phyloP scores from a whole-genome alignment of 2,888 invertebrate genomes.

The Drosophila suboccidentalis region DNA sequence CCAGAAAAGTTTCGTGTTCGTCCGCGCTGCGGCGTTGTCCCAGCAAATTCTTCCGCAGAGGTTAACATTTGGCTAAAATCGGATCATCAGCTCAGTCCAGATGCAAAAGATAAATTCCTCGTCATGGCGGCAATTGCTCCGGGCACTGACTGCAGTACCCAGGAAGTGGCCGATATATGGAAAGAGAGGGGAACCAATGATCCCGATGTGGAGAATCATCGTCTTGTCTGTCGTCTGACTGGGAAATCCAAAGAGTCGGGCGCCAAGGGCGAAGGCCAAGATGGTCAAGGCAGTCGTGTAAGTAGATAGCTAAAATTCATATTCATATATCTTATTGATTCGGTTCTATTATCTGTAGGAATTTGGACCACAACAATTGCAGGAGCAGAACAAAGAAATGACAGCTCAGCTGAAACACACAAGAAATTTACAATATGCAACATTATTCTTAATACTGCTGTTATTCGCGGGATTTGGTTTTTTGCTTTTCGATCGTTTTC shows the following conservation, averaged over 20 bases:
- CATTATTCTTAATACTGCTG: constrained; percentile 86
- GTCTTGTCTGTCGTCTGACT: constrained; percentile 87
- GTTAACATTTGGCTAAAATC: constrained; percentile 92
- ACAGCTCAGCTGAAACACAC: constrained; percentile 86
- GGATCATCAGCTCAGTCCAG: constrained; percentile 89
- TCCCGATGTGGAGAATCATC: constrained; percentile 89
- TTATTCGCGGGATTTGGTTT: constrained; percentile 85
- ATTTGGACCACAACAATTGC: constrained; percentile 77
- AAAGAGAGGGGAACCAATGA: constrained; percentile 88
- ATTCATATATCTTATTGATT: background rate
- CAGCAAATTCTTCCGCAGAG: constrained; percentile 85
- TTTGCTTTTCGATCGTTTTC: constrained; percentile 84
- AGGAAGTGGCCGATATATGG: constrained; percentile 91
- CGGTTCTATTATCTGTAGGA: background rate
- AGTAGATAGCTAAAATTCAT: background rate
- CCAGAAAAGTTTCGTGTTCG: constrained; percentile 97
- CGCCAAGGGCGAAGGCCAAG: background rate
- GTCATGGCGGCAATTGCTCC: constrained; percentile 92
- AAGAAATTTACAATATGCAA: constrained; percentile 86
- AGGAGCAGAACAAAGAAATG: constrained; percentile 84
- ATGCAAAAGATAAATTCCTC: constrained; percentile 94
- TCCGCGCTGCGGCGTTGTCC: constrained; percentile 93
- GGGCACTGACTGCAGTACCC: constrained; percentile 85
- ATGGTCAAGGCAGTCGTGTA: constrained; percentile 1
- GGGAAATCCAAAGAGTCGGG: constrained; percentile 32